Conservation (phyloP, 2,888 invertebrate genomes). For the Drosophila affinis region DNA sequence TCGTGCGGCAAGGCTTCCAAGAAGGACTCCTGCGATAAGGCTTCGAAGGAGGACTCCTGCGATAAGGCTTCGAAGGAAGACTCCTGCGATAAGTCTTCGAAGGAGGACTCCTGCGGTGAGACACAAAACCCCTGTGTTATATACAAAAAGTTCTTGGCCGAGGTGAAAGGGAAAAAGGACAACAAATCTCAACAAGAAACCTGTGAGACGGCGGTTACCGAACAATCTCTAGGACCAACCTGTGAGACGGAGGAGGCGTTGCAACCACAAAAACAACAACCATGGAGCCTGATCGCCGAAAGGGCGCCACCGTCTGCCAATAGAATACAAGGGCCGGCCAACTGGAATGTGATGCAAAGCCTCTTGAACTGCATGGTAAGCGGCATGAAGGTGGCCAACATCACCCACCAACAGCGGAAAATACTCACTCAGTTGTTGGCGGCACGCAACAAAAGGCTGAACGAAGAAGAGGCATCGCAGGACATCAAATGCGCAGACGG, state of each 20-base stretch:
- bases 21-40: too few species aligned
- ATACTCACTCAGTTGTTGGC: background rate
- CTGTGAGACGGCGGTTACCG: too few species aligned
- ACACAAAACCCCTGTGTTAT: background rate
- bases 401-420: constrained; percentile 7
- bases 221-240: too few species aligned
- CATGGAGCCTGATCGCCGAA: background rate
- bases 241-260: background rate
- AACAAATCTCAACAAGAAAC: background rate
- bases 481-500: background rate
- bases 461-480: background rate
- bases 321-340: background rate
- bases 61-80: background rate
- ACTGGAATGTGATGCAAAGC: constrained; percentile 7
- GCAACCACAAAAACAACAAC: background rate
- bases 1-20: too few species aligned
- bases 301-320: background rate
- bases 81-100: background rate
- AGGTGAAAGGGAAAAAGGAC: background rate
- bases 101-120: background rate
- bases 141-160: background rate
- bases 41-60: too few species aligned
- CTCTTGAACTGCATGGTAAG: constrained; percentile 27
- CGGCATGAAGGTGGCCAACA: constrained; percentile 19
- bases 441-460: background rate